phyloP scores from a whole-genome alignment of 2,888 invertebrate species.

The Drosophila mercatorum region DNA sequence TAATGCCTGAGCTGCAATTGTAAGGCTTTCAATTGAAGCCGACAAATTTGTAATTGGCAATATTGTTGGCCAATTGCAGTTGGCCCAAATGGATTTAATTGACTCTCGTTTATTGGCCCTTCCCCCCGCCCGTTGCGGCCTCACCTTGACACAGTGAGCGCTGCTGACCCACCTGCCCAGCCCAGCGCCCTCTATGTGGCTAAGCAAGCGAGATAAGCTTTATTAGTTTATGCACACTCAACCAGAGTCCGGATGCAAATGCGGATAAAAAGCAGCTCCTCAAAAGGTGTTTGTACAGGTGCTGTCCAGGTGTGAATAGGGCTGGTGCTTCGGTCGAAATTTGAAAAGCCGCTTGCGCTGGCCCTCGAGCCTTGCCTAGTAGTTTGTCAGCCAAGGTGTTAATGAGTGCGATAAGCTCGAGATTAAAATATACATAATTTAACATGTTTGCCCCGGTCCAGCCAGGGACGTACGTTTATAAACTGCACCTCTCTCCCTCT shows the following conservation, averaged over 20 bases:
- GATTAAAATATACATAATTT: slow-evolving; percentile 77
- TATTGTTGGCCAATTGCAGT: slow-evolving; percentile 44
- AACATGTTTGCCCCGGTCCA: slow-evolving; percentile 54
- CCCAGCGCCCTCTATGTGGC: slow-evolving; percentile 18
- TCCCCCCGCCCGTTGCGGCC: not conserved
- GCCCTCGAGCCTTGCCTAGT: slow-evolving; percentile 26
- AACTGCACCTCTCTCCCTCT: slow-evolving; percentile 25
- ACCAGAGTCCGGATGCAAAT: slow-evolving; percentile 11
- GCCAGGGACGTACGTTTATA: slow-evolving; percentile 11
- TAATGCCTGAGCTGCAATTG: slow-evolving; percentile 71
- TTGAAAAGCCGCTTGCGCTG: slow-evolving; percentile 52
- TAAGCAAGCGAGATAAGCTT: slow-evolving; percentile 67
- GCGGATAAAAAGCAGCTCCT: slow-evolving; percentile 39
- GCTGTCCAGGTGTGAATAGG: not conserved
- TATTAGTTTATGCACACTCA: slow-evolving; percentile 68
- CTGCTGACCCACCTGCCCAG: slow-evolving; percentile 33
- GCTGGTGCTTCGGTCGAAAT: slow-evolving; percentile 18
- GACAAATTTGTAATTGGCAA: slow-evolving; percentile 71
- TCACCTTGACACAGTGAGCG: slow-evolving; percentile 65
- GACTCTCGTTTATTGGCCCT: slow-evolving; percentile 19
- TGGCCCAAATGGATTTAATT: slow-evolving; percentile 19
- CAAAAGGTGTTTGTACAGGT: slow-evolving; percentile 31
- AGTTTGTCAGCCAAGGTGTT: slow-evolving; percentile 54
- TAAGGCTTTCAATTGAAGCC: slow-evolving; percentile 77
- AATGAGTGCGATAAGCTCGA: slow-evolving; percentile 77